Percentiles rank a stretch among this genome's conserved stretches.
Evolutionary conservation across 2,888 invertebrate genomes (phyloP).

Genomic region (Athalia cordata): DNA sequence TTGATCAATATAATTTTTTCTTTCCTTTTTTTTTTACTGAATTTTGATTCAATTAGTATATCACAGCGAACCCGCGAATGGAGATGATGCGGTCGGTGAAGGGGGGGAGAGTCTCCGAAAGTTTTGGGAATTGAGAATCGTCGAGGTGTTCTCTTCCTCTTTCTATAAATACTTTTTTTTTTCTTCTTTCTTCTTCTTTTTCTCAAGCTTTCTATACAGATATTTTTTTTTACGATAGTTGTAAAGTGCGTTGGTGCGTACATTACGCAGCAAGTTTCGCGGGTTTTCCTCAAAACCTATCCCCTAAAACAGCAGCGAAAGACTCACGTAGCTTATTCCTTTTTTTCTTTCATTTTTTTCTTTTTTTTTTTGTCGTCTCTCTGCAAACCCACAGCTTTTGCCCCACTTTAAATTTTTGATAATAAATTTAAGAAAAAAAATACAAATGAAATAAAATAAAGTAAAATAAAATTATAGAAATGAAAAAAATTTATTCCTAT

Average conservation of each 20-base stretch:
- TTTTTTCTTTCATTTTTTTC: too few relatives aligned
- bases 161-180: not conserved
- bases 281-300: not conserved
- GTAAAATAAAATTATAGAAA: not conserved
- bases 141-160: not conserved
- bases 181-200: not conserved
- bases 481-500: not conserved
- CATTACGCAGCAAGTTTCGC: slow-evolving; percentile 35
- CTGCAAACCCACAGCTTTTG: not conserved
- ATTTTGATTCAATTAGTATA: too few relatives aligned
- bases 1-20: too few relatives aligned
- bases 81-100: not conserved
- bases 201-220: not conserved
- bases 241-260: slow-evolving; percentile 44
- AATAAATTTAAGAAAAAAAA: slow-evolving; percentile 3
- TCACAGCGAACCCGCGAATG: too few relatives aligned
- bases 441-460: not conserved
- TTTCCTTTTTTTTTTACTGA: too few relatives aligned
- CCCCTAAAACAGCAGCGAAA: too few relatives aligned
- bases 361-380: too few relatives aligned
- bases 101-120: not conserved
- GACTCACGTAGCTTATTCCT: too few relatives aligned
- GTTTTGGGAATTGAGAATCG: not conserved
- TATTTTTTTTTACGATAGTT: slow-evolving; percentile 38
- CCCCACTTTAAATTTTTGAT: slow-evolving; percentile 30